phyloP scores from a whole-genome alignment of 2,113 vertebrate genomes.

The Petaurus breviceps region DNA sequence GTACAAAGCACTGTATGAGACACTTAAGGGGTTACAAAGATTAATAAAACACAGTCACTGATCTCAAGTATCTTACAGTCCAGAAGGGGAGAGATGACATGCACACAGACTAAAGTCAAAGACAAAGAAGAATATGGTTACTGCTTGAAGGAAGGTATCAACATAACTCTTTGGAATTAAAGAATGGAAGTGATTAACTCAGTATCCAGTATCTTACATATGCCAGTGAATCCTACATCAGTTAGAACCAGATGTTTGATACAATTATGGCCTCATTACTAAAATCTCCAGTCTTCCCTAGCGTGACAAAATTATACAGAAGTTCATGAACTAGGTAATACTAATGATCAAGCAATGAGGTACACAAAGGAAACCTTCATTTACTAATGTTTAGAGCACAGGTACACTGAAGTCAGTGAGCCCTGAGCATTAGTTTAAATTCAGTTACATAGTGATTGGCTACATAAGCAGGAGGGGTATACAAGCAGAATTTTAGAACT shows the following conservation, averaged over 20 bases:
- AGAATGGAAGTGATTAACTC: neutral
- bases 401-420: neutral
- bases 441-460: neutral
- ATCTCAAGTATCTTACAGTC: accelerated
- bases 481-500: neutral
- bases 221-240: neutral
- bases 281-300: neutral
- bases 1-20: too few relatives aligned
- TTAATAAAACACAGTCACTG: neutral
- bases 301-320: neutral
- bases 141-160: neutral
- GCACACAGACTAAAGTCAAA: accelerated
- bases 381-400: neutral
- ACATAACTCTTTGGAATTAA: neutral
- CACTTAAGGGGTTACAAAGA: neutral
- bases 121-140: accelerated
- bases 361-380: neutral
- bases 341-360: neutral
- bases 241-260: neutral
- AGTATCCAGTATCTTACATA: neutral
- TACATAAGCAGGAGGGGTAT: neutral
- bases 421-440: neutral
- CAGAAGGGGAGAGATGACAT: too few relatives aligned
- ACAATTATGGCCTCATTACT: neutral
- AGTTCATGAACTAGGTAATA: neutral